These are phyloP conservation scores for Sapajus apella DNA, from an alignment of 2,113 vertebrate genomes.

Conservation along the genomic window DNA sequence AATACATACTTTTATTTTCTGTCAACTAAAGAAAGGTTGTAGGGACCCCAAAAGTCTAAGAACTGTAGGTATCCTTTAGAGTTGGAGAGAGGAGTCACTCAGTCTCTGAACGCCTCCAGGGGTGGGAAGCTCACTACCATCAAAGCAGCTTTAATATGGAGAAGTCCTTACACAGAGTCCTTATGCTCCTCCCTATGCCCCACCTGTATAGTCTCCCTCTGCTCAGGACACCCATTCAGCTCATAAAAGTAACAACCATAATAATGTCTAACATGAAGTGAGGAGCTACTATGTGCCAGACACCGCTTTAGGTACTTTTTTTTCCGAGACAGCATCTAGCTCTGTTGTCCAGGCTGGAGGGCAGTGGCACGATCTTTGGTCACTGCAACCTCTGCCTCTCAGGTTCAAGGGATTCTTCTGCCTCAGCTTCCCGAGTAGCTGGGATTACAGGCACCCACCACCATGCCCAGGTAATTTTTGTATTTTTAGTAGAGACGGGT, in stretches of 20 bases:
- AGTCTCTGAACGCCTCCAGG: background rate
- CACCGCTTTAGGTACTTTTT: background rate
- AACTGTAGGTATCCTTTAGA: background rate
- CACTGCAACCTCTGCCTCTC: too few species aligned
- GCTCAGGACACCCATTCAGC: background rate
- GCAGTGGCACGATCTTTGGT: too few species aligned
- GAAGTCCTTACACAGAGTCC: background rate
- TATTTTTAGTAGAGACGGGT: too few species aligned
- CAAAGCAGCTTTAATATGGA: background rate
- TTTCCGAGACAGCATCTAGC: too few species aligned
- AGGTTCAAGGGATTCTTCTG: too few species aligned
- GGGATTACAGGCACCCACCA: too few species aligned
- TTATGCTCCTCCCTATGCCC: background rate
- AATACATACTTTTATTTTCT: background rate
- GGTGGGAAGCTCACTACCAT: background rate
- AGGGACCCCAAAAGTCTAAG: background rate
- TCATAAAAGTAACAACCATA: background rate
- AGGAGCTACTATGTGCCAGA: background rate
- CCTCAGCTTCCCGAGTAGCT: too few species aligned
- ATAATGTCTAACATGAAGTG: background rate
- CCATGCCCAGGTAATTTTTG: too few species aligned
- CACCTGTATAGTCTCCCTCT: background rate
- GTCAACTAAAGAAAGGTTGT: background rate
- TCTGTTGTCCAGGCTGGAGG: too few species aligned
- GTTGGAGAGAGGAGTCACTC: background rate